These are phyloP conservation scores for Anhinga rufa DNA, from an alignment of 2,113 vertebrate genomes.

Conservation along the genomic window DNA sequence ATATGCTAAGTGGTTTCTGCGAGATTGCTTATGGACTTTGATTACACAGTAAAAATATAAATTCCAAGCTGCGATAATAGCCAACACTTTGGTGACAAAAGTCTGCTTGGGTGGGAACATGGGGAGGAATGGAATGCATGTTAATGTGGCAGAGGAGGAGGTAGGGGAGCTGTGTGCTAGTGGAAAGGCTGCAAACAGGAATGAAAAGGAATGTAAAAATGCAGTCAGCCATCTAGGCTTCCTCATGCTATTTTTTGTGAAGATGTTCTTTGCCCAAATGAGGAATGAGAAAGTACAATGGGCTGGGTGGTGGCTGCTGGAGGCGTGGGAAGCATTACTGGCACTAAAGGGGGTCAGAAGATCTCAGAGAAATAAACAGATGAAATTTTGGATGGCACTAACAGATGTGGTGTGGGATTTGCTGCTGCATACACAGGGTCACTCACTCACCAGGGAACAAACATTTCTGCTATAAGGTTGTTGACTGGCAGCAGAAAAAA, in stretches of 20 bases:
- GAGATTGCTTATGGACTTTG: conserved; percentile 42
- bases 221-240: conserved; percentile 1
- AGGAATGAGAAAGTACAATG: neutral
- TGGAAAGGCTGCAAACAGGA: neutral
- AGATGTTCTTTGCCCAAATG: neutral
- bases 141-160: conserved; percentile 39
- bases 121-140: conserved; percentile 32
- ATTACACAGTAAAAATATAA: conserved; percentile 53
- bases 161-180: neutral
- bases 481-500: neutral
- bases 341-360: neutral
- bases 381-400: neutral
- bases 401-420: neutral
- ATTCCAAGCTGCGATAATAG: conserved; percentile 34
- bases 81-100: conserved; percentile 30
- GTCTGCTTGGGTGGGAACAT: neutral
- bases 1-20: neutral
- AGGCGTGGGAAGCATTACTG: neutral
- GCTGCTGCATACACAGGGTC: neutral
- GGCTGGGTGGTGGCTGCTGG: neutral
- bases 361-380: neutral
- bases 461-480: neutral
- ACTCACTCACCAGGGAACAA: neutral
- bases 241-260: conserved; percentile 7
- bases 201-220: conserved; percentile 25